Evolutionary conservation across 2,888 invertebrate genomes (phyloP).

Genomic region (Malthinus flaveolus): DNA sequence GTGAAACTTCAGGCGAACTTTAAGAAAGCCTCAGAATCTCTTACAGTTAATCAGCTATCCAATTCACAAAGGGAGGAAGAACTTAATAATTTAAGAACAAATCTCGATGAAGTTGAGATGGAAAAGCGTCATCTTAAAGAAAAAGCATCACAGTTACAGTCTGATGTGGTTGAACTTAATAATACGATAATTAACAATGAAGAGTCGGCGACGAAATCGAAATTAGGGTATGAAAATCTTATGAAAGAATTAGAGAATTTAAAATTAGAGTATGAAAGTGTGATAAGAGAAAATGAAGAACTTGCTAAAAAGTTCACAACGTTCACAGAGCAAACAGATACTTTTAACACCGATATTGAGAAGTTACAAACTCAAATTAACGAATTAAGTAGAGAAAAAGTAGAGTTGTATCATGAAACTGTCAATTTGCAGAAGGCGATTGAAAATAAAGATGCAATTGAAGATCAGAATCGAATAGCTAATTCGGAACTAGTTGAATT

Average conservation of each 20-base stretch:
- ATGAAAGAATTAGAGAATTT: neutral
- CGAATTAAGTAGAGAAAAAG: slow-evolving; percentile 4
- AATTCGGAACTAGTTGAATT: neutral
- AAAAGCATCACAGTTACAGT: no score
- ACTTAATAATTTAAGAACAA: no score
- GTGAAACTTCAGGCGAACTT: no score
- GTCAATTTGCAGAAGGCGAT: slow-evolving; percentile 5
- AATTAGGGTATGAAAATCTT: no score
- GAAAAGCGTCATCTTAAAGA: no score
- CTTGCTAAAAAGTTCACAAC: neutral
- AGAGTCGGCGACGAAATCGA: no score
- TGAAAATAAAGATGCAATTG: neutral
- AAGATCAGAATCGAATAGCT: neutral
- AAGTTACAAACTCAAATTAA: neutral
- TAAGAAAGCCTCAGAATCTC: no score
- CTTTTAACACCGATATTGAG: slow-evolving; percentile 4
- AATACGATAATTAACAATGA: no score
- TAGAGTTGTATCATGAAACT: slow-evolving; percentile 5
- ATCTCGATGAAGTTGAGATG: no score
- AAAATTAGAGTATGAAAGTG: neutral
- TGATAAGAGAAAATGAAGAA: neutral
- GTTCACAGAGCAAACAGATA: neutral
- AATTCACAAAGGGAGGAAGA: no score
- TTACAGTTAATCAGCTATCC: no score
- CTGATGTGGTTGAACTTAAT: no score